A percentile compares a stretch with the other conserved stretches of the same genome.
These are phyloP conservation scores for Timema cristinae DNA, from an alignment of 2,888 invertebrate species.

Conservation along the genomic window DNA sequence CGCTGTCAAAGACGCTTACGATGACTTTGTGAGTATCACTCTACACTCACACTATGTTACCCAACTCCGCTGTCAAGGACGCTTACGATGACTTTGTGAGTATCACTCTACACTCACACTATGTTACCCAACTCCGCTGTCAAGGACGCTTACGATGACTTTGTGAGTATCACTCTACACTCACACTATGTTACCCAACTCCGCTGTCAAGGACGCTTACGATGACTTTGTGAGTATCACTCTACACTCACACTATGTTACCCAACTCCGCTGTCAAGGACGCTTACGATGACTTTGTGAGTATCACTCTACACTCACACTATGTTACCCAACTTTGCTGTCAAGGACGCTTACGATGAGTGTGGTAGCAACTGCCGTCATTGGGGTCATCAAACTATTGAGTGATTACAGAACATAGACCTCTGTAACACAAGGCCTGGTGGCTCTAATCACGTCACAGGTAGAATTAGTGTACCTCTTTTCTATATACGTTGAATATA, in stretches of 20 bases:
- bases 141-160: constrained; percentile 98
- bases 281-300: constrained; percentile 97
- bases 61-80: constrained; percentile 94
- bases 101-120: constrained; percentile 37
- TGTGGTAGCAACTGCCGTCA: too few species aligned
- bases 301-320: constrained; percentile 50
- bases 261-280: constrained; percentile 97
- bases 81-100: constrained; percentile 97
- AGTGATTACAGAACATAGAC: too few species aligned
- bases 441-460: too few species aligned
- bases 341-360: constrained; percentile 63
- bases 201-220: constrained; percentile 96
- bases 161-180: constrained; percentile 62
- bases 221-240: constrained; percentile 88
- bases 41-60: constrained; percentile 65
- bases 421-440: too few species aligned
- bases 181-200: constrained; percentile 80
- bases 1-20: constrained; percentile 96
- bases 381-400: too few species aligned
- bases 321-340: constrained; percentile 88
- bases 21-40: constrained; percentile 84
- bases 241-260: too few species aligned
- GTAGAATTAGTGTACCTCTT: too few species aligned
- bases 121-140: too few species aligned
- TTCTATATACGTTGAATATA: too few species aligned